Base-by-base conservation (phyloP, 2,113 vertebrate genomes). In the Psittacula cyanocephala region DNA sequence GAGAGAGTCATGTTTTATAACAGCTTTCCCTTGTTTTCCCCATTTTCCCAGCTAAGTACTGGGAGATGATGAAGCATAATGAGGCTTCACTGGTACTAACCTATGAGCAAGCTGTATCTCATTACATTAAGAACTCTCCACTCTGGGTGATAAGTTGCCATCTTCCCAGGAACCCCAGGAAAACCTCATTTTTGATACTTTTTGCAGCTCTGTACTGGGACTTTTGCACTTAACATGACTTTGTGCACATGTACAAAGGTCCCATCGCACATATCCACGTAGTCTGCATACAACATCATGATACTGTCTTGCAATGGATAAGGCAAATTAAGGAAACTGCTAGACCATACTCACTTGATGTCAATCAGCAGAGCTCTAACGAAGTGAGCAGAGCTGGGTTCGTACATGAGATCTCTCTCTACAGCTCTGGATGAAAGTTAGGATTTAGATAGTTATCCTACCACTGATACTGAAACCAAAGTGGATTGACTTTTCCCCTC, bases 221-320 rank as follows among this genome's bases (percentile, higher is more conserved):
- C 64, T 74, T 23, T 60, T 60, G 37, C 17, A 15, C 59, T 92
- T 81, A 29, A 35, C 49, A 14, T 4, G 5, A 60, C 49, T 29
- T 29, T 65, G 39, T 39, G 52, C 67, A 27, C 50, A 17, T 2
- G 2, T 4, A 31, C 44, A 27, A 9, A 6, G 27, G 52, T 35
- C 39, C 55, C 19, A 1, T 46, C 6, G 1, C 13, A 24, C 35
- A 12, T n/a, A 77, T 8, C 25, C 60, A 17, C 62, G 1, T 3
- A 11, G 28, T 9, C 37, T 5, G 3, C 8, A 13, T 5, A 33
- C 10, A 69, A 29, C 41, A 39, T 15, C 41, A 28, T 1, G 14
- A 11, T 28, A 8, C 3, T 13, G 0, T 17, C 44, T 69, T 22
- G 41, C n/a, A 49, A 68, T 3, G 22, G 10, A 43, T 24, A 49